These are phyloP conservation scores for Salticus scenicus DNA, from an alignment of 2,888 invertebrate genomes.

Conservation along the genomic window DNA sequence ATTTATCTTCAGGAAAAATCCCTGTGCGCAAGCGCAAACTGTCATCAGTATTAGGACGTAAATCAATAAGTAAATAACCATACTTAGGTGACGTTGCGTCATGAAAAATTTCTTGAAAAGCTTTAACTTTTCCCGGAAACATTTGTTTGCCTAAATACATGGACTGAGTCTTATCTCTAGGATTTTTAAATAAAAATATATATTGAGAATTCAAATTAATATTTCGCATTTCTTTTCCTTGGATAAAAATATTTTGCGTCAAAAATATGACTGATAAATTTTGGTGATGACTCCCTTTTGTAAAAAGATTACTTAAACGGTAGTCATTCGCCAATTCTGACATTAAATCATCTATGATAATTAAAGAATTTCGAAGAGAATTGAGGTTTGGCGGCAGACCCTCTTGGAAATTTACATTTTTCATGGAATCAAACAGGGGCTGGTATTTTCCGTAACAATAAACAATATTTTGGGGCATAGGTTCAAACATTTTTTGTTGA, in stretches of 20 bases:
- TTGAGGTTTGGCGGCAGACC: not conserved
- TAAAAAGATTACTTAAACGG: slow-evolving; percentile 19
- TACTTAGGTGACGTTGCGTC: not conserved
- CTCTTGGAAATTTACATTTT: slow-evolving; percentile 25
- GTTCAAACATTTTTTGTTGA: no score
- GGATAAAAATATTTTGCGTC: slow-evolving; percentile 26
- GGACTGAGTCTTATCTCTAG: slow-evolving; percentile 26
- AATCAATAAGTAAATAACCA: slow-evolving; percentile 14
- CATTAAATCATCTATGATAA: slow-evolving; percentile 31
- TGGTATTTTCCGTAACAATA: slow-evolving; percentile 15
- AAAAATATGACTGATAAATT: slow-evolving; percentile 33
- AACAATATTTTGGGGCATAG: slow-evolving; percentile 10
- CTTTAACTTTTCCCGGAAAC: slow-evolving; percentile 19
- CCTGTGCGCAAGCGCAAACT: not conserved
- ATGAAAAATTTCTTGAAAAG: slow-evolving; percentile 20
- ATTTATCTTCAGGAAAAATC: not conserved
- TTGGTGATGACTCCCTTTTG: slow-evolving; percentile 33
- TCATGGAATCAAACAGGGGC: slow-evolving; percentile 10
- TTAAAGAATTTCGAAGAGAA: not conserved
- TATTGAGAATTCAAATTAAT: slow-evolving; percentile 31
- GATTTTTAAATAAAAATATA: slow-evolving; percentile 1
- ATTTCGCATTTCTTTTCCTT: slow-evolving; percentile 30
- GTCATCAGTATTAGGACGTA: not conserved
- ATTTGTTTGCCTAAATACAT: slow-evolving; percentile 4
- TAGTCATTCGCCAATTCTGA: not conserved